Evolutionary conservation across 2,888 invertebrate species (phyloP).

Genomic region (Eupithecia vulgata): DNA sequence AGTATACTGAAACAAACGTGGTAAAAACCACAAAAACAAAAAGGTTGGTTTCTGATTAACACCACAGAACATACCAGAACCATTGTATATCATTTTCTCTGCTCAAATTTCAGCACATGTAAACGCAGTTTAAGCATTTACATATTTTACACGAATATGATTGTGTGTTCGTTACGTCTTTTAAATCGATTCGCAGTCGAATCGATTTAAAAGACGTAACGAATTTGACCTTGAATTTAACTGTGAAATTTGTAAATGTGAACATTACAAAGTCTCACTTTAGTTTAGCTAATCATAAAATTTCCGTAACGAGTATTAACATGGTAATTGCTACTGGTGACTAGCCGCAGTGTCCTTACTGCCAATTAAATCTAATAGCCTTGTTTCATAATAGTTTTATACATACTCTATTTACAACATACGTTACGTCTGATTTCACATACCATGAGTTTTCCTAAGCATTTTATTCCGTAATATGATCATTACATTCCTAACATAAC

Average conservation of each 20-base stretch:
- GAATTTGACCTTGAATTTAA: slow-evolving; percentile 32
- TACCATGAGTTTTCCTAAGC: not conserved
- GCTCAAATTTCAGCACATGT: not conserved
- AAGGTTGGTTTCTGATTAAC: too few relatives aligned
- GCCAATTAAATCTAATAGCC: slow-evolving; percentile 47
- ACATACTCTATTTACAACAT: slow-evolving; percentile 27
- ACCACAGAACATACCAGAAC: too few relatives aligned
- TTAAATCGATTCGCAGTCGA: slow-evolving; percentile 36
- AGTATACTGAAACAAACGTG: too few relatives aligned
- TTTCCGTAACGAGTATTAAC: slow-evolving; percentile 26
- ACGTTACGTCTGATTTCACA: slow-evolving; percentile 5
- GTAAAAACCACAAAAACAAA: too few relatives aligned
- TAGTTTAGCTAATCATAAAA: slow-evolving; percentile 27
- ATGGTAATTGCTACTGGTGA: slow-evolving; percentile 31
- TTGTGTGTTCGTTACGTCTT: slow-evolving; percentile 26
- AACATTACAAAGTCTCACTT: slow-evolving; percentile 5
- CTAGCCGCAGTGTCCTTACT: slow-evolving; percentile 42
- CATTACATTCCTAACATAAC: slow-evolving; percentile 7
- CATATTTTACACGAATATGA: slow-evolving; percentile 26
- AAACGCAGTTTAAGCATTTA: not conserved
- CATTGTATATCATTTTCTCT: too few relatives aligned
- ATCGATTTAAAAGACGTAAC: too few relatives aligned
- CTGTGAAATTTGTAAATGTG: slow-evolving; percentile 22
- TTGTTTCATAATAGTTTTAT: slow-evolving; percentile 41
- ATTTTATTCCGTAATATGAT: slow-evolving; percentile 1